Evolutionary conservation across 2,113 vertebrate species (phyloP), one percentile per base, ranked within the genome.

Genomic region (Odobenus rosmarus): DNA sequence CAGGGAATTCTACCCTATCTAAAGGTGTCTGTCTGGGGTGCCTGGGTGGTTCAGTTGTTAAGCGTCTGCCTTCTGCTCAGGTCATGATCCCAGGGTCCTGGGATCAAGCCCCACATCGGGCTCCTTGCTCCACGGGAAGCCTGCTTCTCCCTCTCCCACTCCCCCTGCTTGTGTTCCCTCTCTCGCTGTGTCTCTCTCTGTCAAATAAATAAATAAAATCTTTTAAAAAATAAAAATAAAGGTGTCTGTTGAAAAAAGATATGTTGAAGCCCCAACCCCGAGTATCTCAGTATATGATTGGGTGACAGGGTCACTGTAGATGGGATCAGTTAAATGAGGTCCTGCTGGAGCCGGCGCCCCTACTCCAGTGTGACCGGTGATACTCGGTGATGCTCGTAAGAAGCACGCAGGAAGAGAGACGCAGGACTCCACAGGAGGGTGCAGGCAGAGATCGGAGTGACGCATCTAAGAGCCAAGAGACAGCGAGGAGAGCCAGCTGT

Each of bases 391-490:
- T 7, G 33, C 8, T 31, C 14, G 3, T 1, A 74, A 69, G 8
- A 28, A 39, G 53, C 71, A 11, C 4, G 5, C 2, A 3, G 21
- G 71, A n/a, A 33, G 46, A 93, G 5, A 64, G 55, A 42, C 4
- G 0, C 31, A 28, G 39, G 64, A 36, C 3, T 84, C 49, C 5
- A 19, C 0, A 4, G 21, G 24, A 69, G 72, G 90, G 7, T 0
- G 8, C 49, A 46, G 2, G n/a, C 57, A 71, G 71, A 72, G 55
- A 36, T 1, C 0, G 0, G 16, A 49, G n/a, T 26, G 26, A 90
- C 0, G 4, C 10, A 14, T 7, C 21, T 24, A 49, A 0, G 4
- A 26, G 59, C 23, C 84, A 31, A 39, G 12, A 33, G n/a, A 28
- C n/a, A 1, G 9, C 1, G 3, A 77, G 7, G 19, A 36, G 2